These are phyloP conservation scores for Rhombomys opimus DNA, from an alignment of 2,113 vertebrate species.

Conservation along the genomic window DNA sequence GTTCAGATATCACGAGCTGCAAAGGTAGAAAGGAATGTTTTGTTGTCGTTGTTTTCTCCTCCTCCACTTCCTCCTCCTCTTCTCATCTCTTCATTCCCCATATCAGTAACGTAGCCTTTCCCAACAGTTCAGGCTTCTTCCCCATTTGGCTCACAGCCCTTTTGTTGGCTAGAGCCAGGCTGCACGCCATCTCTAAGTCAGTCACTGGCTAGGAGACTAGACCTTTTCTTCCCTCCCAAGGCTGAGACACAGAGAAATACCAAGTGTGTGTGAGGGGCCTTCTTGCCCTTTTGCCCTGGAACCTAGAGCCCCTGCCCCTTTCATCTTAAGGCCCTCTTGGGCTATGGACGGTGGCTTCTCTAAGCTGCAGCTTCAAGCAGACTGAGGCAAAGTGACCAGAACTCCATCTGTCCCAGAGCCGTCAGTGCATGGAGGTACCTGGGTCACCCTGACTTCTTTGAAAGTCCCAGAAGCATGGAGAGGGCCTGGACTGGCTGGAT, in stretches of 20 bases:
- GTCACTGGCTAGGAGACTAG: background rate
- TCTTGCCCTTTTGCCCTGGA: background rate
- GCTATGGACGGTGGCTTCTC: background rate
- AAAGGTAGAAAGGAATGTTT: background rate
- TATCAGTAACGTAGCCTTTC: background rate
- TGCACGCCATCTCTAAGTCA: background rate
- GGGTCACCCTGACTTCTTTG: background rate
- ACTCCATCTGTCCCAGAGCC: background rate
- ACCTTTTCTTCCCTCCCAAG: background rate
- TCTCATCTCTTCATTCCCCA: background rate
- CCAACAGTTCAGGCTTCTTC: no score
- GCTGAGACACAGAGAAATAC: background rate
- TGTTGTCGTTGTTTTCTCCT: background rate
- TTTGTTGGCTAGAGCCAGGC: background rate
- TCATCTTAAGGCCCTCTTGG: background rate
- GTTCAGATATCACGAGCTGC: accelerated
- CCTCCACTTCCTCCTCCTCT: no score
- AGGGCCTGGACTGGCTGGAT: background rate
- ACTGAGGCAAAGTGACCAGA: background rate
- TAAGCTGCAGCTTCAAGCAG: background rate
- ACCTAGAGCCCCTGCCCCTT: no score
- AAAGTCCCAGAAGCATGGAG: background rate
- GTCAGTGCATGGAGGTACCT: accelerated
- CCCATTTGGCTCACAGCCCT: background rate
- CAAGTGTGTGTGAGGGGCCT: no score